These are phyloP conservation scores for Callospermophilus lateralis DNA, from an alignment of 2,113 vertebrate species.

Conservation along the genomic window DNA sequence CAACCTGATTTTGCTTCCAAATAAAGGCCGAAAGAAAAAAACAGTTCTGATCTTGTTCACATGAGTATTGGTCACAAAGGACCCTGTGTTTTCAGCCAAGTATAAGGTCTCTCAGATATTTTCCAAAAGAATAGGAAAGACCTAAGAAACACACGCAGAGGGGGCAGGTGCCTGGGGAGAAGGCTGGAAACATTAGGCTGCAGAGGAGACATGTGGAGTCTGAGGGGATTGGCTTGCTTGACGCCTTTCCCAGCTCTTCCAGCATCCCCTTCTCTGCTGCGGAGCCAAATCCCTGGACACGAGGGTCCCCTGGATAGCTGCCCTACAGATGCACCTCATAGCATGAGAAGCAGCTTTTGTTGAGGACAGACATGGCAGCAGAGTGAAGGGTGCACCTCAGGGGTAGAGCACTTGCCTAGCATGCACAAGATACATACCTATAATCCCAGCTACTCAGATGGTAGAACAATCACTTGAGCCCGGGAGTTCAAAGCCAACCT, in stretches of 20 bases:
- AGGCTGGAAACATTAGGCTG: background rate
- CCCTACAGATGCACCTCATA: no score
- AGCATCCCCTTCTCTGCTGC: no score
- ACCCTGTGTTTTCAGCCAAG: background rate
- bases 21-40: background rate
- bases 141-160: background rate
- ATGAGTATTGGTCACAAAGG: background rate
- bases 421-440: no score
- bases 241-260: background rate
- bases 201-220: no score
- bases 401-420: background rate
- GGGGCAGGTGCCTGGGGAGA: background rate
- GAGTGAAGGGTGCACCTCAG: background rate
- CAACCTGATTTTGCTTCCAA: background rate
- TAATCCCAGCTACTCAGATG: no score
- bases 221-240: background rate
- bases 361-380: background rate
- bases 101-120: background rate
- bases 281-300: background rate
- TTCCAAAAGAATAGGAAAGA: background rate
- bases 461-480: no score
- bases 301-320: no score
- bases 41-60: background rate
- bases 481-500: background rate
- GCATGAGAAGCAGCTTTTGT: background rate